Evolutionary conservation across 2,113 vertebrate species (phyloP), one percentile per base, ranked within the genome.

Genomic region (Euleptes europaea): DNA sequence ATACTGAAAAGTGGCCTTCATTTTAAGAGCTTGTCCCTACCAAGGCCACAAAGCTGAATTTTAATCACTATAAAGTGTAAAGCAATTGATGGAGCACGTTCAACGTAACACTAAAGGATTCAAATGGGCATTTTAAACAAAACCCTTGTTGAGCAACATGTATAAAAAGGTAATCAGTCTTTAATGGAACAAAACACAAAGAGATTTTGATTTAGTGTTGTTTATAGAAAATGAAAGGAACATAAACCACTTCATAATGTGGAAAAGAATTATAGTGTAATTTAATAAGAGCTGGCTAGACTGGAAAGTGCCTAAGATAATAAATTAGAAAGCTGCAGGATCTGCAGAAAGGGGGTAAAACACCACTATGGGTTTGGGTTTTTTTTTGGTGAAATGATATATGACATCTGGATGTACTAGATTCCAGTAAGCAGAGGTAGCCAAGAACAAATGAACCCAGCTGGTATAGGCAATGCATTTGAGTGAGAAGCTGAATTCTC

Each of bases 271-370:
- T 82, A 87, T 71, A 77, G 21, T 6, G 14, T 65, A 82, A 78
- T 78, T 77, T 38, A 83, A 49, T 78, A 87, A 83, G 38, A 76
- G n/a, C 66, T 71, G 66, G 73, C 38, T 78, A 60, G n/a, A 71
- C 54, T n/a, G 12, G 40, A 78, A 83, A 71, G 60, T 72, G 54
- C 38, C 75, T 71, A 51, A 19, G 33, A 78, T 78, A 71, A 78
- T 83, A 83, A 83, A 87, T 87, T 49, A 72, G 51, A 83, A 78
- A 78, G 26, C 42, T 78, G 44, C 38, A 82, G 49, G 26, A 84
- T 23, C 74, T 26, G 49, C 17, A 42, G 35, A 57, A 57, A 77
- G 38, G 54, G 63, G n/a, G n/a, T n/a, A 17, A 77, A 42, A 49
- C 11, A 11, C 40, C 26, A 10, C 14, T 40, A 66, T 66, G 23